A percentile compares a stretch with the other conserved stretches of the same genome.
Conservation (phyloP, 2,888 invertebrate species). For the Aporophyla nigra region DNA sequence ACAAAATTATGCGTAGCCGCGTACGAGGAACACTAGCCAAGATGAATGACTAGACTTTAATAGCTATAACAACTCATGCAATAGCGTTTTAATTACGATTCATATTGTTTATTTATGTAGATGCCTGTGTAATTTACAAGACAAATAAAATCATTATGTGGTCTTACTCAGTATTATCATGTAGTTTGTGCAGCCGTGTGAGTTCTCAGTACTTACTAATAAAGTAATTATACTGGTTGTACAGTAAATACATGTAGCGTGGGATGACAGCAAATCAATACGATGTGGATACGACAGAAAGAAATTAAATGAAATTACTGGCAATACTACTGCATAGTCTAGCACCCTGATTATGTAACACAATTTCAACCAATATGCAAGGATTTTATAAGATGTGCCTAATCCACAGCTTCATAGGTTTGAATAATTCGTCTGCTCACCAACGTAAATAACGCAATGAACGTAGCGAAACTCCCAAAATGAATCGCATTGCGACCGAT, state of each 20-base stretch:
- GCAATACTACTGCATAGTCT: neutral
- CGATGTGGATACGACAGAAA: neutral
- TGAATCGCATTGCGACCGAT: no score
- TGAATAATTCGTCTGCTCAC: no score
- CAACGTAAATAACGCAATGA: no score
- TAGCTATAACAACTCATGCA: constrained; percentile 4
- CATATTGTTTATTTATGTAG: constrained; percentile 7
- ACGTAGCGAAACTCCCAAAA: no score
- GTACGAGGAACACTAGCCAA: neutral
- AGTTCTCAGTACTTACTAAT: neutral
- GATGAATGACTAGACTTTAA: constrained; percentile 10
- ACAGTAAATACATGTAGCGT: neutral
- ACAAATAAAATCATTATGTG: constrained; percentile 7
- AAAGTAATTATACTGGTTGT: neutral
- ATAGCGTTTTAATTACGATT: constrained; percentile 1
- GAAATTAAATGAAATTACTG: neutral
- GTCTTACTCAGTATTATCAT: neutral
- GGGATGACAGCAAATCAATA: neutral
- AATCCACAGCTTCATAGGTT: no score
- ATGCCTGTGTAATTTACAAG: constrained; percentile 4
- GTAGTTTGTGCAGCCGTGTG: neutral
- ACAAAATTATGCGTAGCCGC: neutral
- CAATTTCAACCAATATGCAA: no score
- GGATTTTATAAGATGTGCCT: no score
- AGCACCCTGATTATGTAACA: no score